Conservation (phyloP, 2,797 vertebrate species). For the Gymnoscopelus braueri region DNA sequence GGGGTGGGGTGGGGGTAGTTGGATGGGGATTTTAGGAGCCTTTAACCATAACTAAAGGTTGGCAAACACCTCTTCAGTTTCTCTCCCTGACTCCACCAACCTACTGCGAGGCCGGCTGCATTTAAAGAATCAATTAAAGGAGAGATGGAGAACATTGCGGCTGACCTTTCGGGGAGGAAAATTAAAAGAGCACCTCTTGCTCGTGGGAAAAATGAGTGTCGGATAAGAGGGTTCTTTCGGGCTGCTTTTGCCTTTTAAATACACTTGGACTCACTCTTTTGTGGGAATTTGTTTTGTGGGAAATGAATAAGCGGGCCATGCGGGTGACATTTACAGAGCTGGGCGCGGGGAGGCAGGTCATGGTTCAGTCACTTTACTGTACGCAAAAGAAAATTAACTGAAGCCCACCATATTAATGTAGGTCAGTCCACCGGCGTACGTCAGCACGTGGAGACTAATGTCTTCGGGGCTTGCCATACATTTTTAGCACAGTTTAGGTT, state of each 20-base stretch:
- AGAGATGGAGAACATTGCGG: conserved; percentile 78
- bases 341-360: conserved; percentile 63
- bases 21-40: conserved; percentile 50
- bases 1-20: background rate
- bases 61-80: conserved; percentile 61
- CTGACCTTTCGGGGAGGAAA: conserved; percentile 81
- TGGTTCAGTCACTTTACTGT: conserved; percentile 70
- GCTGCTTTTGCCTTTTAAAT: conserved; percentile 80
- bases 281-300: conserved; percentile 77
- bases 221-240: conserved; percentile 73
- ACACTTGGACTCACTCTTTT: conserved; percentile 74
- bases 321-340: conserved; percentile 76
- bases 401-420: conserved; percentile 66
- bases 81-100: conserved; percentile 30
- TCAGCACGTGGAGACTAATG: conserved; percentile 54
- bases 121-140: conserved; percentile 84
- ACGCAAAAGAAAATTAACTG: conserved; percentile 70
- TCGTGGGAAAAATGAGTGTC: conserved; percentile 72
- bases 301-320: conserved; percentile 70
- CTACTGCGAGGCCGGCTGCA: conserved; percentile 63
- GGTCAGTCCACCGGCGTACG: conserved; percentile 58
- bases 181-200: conserved; percentile 84
- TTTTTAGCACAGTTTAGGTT: conserved; percentile 50
- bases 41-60: conserved; percentile 66
- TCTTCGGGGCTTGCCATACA: conserved; percentile 49